phyloP scores from a whole-genome alignment of 2,113 vertebrate genomes.

The Eonycteris spelaea region DNA sequence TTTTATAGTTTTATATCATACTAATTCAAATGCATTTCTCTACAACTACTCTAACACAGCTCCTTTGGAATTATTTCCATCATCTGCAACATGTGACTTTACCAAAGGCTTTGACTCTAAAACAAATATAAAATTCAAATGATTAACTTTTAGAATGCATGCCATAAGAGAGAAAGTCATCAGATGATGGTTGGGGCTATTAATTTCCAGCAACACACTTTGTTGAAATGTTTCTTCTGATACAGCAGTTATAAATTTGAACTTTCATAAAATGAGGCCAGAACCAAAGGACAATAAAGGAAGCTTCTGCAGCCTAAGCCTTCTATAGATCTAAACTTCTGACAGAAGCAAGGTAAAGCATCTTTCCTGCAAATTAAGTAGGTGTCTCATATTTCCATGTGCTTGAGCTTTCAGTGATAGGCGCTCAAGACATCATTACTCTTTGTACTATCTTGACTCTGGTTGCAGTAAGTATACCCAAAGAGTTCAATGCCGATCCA shows the following conservation, averaged over 20 bases:
- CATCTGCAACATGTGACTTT: neutral
- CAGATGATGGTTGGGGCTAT: neutral
- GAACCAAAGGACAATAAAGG: neutral
- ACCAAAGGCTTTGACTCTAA: neutral
- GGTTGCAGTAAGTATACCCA: conserved; percentile 88
- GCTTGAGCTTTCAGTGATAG: neutral
- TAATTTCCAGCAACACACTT: neutral
- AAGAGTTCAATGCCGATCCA: conserved; percentile 97
- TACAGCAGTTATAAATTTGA: neutral
- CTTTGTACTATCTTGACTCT: no score
- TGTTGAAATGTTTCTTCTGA: neutral
- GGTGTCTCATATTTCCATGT: neutral
- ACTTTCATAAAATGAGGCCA: neutral
- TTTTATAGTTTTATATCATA: neutral
- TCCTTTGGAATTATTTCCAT: neutral
- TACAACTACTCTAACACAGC: neutral
- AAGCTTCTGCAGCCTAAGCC: accelerated
- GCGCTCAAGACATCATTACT: neutral
- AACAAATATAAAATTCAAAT: neutral
- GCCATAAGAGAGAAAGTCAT: neutral
- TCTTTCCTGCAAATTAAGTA: neutral
- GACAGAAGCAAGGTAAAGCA: neutral
- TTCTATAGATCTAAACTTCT: neutral
- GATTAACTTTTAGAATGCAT: neutral
- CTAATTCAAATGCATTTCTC: neutral